Percentiles rank a stretch among this genome's conserved stretches.
Conservation (phyloP, 2,797 vertebrate genomes). For the Adelosebastes latens region DNA sequence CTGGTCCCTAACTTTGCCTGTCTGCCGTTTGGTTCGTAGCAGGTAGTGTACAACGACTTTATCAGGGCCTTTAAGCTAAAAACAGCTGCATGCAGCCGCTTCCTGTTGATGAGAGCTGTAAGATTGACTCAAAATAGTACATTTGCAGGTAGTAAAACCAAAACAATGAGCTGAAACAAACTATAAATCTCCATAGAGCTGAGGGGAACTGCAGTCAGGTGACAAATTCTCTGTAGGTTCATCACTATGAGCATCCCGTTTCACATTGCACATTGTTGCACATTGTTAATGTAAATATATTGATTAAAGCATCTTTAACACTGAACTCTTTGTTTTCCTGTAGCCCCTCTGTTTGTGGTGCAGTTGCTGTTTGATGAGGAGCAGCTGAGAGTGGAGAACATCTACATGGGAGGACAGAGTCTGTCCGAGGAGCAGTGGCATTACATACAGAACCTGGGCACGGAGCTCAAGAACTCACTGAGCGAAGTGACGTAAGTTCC, state of each 20-base stretch:
- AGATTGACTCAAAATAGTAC: background rate
- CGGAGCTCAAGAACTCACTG: slow-evolving; percentile 85
- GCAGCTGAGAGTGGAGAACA: slow-evolving; percentile 88
- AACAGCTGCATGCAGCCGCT: background rate
- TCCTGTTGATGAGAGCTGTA: background rate
- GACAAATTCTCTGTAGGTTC: background rate
- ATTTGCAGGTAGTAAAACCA: background rate
- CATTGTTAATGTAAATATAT: background rate
- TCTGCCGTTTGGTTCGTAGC: no score
- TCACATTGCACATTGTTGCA: background rate
- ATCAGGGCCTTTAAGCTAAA: background rate
- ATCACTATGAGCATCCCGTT: background rate
- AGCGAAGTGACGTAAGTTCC: slow-evolving; percentile 85
- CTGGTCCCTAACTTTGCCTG: background rate
- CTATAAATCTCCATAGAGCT: background rate
- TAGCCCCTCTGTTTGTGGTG: slow-evolving; percentile 87
- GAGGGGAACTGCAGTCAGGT: background rate
- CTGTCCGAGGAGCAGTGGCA: slow-evolving; percentile 86
- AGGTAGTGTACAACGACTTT: no score
- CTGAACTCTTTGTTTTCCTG: slow-evolving; percentile 3
- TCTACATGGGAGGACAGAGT: slow-evolving; percentile 83
- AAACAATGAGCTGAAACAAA: background rate
- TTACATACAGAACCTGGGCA: slow-evolving; percentile 87
- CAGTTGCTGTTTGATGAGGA: slow-evolving; percentile 91
- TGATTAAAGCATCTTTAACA: background rate